Base-by-base conservation (phyloP, 2,888 invertebrate genomes). In the Opisthograptis luteolata region DNA sequence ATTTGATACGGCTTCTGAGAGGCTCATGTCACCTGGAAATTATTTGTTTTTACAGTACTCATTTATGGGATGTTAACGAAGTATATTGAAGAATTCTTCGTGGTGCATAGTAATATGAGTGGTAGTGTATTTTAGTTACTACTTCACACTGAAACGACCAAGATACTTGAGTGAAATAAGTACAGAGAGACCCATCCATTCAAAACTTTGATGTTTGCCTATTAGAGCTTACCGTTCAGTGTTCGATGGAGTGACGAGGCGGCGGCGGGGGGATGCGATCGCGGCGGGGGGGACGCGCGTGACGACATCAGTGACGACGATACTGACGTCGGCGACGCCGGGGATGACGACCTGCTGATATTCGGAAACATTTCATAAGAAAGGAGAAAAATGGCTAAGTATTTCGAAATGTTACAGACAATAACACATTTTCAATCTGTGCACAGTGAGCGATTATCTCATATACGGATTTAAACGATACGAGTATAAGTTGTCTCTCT, bases 261-360 rank as follows among this genome's bases (percentile, higher is more conserved):
- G 73, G 70, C 61, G 66, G 76, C 55, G 77, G 79, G 50, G 82
- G 77, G 40, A 92, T 65, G 74, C 49, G 68, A 66, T 52, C 75
- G 71, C 59, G 70, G 76, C 56, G 78, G 79, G 48, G 84, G 80
- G 37, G 93, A 91, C 76, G 92, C 92, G 76, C 93, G 93, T 48
- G 94, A 94, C 62, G 96, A 96, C 96, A 96, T 95, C 67, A 96
- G 95, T 56, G 96, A 96, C 81, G 96, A 96, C 65, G 96, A 96
- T 70, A 95, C 95, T 37, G 96, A 96, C 67, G 96, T 96, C 37
- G 97, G 97, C 51, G 96, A 96, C 58, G 93, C 93, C 44, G 95
- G 95, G 42, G 95, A 94, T 58, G 93, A 92, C 77, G 94, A 94
- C 71, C 94, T 92, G 74, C 65, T 69, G 6, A 78, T 9, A 49